Percentiles rank a stretch among this genome's conserved stretches.
Conservation (phyloP, 2,797 vertebrate genomes). For the Oreortyx pictus region DNA sequence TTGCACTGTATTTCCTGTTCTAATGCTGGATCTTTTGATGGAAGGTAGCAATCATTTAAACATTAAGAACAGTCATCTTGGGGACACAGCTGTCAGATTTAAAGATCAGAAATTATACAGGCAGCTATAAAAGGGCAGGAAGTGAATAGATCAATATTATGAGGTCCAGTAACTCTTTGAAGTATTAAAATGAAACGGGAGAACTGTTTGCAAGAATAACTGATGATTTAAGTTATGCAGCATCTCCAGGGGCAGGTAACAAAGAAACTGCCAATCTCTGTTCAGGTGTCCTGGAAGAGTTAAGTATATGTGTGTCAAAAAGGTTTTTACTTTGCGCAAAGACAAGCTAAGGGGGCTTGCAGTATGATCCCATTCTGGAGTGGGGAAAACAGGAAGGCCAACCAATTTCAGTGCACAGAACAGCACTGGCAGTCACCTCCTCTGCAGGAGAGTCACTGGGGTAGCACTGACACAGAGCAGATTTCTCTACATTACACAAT, state of each 20-base stretch:
- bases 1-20: slow-evolving; percentile 33
- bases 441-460: not conserved
- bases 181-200: slow-evolving; percentile 64
- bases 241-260: not conserved
- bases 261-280: not conserved
- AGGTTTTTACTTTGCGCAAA: not conserved
- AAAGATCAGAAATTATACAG: slow-evolving; percentile 74
- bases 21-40: slow-evolving; percentile 48
- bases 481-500: not conserved
- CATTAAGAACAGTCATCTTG: slow-evolving; percentile 58
- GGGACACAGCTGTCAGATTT: slow-evolving; percentile 67
- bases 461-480: not conserved
- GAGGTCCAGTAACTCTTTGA: slow-evolving; percentile 70
- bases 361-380: not conserved
- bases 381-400: not conserved
- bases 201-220: slow-evolving; percentile 55
- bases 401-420: not conserved
- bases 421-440: not conserved
- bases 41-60: slow-evolving; percentile 58
- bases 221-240: slow-evolving; percentile 23
- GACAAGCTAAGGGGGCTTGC: not conserved
- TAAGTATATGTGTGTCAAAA: not conserved
- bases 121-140: slow-evolving; percentile 73
- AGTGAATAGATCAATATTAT: slow-evolving; percentile 74
- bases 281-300: not conserved